Evolutionary conservation across 2,888 invertebrate genomes (phyloP).

Genomic region (Coenonympha arcania): DNA sequence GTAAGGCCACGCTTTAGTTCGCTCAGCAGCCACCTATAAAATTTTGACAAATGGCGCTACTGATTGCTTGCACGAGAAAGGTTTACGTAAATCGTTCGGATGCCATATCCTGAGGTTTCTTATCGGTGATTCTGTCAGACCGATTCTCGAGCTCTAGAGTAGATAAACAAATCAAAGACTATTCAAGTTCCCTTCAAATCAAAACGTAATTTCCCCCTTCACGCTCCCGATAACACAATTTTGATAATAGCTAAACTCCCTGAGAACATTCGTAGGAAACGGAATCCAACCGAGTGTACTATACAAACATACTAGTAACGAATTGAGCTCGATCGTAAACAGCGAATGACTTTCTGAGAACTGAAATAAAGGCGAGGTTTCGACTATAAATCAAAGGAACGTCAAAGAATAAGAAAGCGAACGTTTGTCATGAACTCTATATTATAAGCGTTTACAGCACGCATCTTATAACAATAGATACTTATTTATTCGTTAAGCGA

Average conservation of each 20-base stretch:
- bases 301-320: no score
- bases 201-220: constrained; percentile 1
- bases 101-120: no score
- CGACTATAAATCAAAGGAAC: constrained; percentile 46
- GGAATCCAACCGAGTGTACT: constrained; percentile 33
- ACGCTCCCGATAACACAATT: constrained; percentile 3
- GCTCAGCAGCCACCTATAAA: no score
- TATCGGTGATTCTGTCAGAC: no score
- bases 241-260: constrained; percentile 1
- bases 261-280: constrained; percentile 12
- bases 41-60: no score
- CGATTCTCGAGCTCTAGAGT: no score
- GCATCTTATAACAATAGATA: no score
- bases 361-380: constrained; percentile 40
- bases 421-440: constrained; percentile 21
- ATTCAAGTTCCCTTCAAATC: not conserved
- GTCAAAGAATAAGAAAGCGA: constrained; percentile 39
- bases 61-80: no score
- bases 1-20: no score
- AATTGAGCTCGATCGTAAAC: constrained; percentile 49
- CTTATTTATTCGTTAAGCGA: no score
- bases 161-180: not conserved
- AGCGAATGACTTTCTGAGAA: constrained; percentile 45
- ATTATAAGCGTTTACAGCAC: constrained; percentile 20
- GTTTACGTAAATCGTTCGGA: no score